Evolutionary conservation across 1,140 invertebrate species (phyloP).

Genomic region (Phortica variegata): DNA sequence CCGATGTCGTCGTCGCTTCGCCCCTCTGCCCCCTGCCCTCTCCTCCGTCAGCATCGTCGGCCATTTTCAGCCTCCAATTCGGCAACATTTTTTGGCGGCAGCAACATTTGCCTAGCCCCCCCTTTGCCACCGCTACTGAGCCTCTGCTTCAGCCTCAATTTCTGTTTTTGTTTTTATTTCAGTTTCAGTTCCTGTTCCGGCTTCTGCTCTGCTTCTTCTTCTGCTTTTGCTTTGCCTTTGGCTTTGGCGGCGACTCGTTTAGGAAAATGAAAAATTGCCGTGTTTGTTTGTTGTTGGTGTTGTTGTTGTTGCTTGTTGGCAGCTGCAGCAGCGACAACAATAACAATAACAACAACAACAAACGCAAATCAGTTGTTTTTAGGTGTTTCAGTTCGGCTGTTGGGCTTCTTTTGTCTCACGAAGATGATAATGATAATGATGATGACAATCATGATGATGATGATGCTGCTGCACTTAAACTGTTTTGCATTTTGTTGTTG

Average conservation of each 20-base stretch:
- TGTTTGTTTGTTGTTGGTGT: conserved; percentile 3
- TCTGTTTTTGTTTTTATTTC: background rate
- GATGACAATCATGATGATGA: conserved; percentile 24
- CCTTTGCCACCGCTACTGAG: background rate
- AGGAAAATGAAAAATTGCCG: background rate
- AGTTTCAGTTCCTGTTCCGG: conserved; percentile 5
- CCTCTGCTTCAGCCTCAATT: background rate
- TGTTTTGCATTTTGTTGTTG: conserved; percentile 37
- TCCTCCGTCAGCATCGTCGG: conserved; percentile 1
- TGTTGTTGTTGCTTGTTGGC: conserved; percentile 2
- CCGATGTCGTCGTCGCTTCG: conserved; percentile 41
- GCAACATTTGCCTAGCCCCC: conserved; percentile 12
- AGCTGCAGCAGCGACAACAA: conserved; percentile 6
- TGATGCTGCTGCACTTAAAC: conserved; percentile 50
- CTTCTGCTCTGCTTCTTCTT: conserved; percentile 16
- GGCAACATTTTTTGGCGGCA: conserved; percentile 8
- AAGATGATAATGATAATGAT: conserved; percentile 19
- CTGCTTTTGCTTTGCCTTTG: conserved; percentile 21
- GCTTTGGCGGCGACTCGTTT: conserved; percentile 9
- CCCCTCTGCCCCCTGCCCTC: conserved; percentile 25
- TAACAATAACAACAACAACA: conserved; percentile 13
- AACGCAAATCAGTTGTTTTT: conserved; percentile 54
- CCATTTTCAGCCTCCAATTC: too few species aligned
- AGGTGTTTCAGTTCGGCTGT: conserved; percentile 19
- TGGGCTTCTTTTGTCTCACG: conserved; percentile 13